These are phyloP conservation scores for Cinclus cinclus DNA, from an alignment of 2,113 vertebrate species.

Conservation along the genomic window DNA sequence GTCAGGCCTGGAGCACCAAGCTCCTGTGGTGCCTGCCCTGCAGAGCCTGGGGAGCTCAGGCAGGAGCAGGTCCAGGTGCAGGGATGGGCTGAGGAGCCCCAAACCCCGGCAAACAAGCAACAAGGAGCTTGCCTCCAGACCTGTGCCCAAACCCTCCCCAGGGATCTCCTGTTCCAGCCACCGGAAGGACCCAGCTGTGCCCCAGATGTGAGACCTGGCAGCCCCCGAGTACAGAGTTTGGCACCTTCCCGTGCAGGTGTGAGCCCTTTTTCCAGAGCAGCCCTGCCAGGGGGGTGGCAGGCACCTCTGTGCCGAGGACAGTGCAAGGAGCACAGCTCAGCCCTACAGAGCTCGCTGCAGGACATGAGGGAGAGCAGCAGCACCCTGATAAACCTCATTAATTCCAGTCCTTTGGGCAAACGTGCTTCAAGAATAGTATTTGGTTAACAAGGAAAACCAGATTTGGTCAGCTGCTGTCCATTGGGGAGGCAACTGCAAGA, in stretches of 20 bases:
- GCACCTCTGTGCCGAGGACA: too few relatives aligned
- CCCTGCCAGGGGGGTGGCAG: not conserved
- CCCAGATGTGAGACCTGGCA: not conserved
- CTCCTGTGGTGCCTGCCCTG: rapidly evolving
- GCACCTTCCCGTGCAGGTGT: not conserved
- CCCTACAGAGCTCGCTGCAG: not conserved
- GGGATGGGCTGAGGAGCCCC: not conserved
- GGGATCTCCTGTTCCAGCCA: not conserved
- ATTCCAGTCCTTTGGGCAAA: not conserved
- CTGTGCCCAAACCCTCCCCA: not conserved
- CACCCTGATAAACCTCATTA: not conserved
- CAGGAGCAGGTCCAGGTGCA: too few relatives aligned
- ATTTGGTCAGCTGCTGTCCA: not conserved
- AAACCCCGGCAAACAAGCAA: not conserved
- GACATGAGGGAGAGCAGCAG: not conserved
- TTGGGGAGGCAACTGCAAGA: not conserved
- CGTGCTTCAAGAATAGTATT: not conserved
- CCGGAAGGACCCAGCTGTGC: rapidly evolving
- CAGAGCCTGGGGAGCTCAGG: too few relatives aligned
- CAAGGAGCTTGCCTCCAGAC: not conserved
- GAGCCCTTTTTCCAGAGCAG: not conserved
- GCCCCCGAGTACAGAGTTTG: not conserved
- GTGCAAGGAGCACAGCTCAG: not conserved
- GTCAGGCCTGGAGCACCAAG: not conserved
- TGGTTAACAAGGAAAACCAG: not conserved